Evolutionary conservation across 2,797 vertebrate genomes (phyloP).

Genomic region (Pterois miles): DNA sequence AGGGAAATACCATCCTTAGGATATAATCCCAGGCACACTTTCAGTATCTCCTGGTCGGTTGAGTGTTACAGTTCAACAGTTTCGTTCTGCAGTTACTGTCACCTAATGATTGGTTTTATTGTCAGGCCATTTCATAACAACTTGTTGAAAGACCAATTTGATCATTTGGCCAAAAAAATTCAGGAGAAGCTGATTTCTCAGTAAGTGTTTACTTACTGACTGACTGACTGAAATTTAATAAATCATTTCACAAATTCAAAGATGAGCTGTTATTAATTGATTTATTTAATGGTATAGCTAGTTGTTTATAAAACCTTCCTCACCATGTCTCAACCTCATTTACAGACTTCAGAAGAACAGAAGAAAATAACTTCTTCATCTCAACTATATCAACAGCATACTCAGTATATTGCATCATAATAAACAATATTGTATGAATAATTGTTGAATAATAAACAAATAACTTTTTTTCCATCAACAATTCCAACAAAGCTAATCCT

Average conservation of each 20-base stretch:
- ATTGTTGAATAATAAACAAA: not conserved
- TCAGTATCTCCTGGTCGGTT: not conserved
- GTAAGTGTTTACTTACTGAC: not conserved
- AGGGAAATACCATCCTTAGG: not conserved
- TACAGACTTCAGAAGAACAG: not conserved
- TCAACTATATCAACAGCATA: not conserved
- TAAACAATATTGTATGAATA: not conserved
- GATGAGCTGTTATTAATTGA: not conserved
- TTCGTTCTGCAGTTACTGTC: no score
- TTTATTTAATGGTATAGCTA: not conserved
- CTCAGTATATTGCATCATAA: not conserved
- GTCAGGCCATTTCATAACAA: not conserved
- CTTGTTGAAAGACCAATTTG: not conserved
- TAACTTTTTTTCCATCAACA: accelerated
- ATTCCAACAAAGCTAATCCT: not conserved
- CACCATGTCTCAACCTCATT: not conserved
- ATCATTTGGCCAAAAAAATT: not conserved
- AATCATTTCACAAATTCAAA: not conserved
- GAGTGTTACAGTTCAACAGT: not conserved
- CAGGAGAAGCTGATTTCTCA: not conserved
- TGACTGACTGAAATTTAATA: not conserved
- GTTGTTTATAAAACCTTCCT: not conserved
- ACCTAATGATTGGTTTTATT: not conserved
- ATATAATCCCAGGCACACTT: not conserved
- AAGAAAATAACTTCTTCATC: not conserved